These are phyloP conservation scores for Odontophorus gujanensis DNA, from an alignment of 2,113 vertebrate genomes.

Conservation along the genomic window DNA sequence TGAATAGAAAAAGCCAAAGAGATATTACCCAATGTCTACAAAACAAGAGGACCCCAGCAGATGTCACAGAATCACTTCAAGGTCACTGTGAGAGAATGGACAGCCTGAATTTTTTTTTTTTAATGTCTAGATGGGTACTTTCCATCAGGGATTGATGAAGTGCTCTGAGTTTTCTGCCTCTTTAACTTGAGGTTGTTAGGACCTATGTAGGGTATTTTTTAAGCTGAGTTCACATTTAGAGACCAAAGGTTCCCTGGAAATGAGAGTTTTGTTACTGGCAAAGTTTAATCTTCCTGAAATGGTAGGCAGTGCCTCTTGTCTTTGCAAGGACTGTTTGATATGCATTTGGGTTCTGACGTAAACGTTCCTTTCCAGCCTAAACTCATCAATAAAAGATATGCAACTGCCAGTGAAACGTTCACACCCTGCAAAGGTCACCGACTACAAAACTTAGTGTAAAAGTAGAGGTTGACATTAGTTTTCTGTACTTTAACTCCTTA, in stretches of 20 bases:
- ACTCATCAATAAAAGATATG: neutral
- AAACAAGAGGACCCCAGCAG: neutral
- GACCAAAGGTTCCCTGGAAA: neutral
- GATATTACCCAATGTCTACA: neutral
- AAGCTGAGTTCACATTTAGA: neutral
- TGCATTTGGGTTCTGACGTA: neutral
- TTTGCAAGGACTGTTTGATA: neutral
- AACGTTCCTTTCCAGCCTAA: neutral
- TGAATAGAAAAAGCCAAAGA: neutral
- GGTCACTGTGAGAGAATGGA: neutral
- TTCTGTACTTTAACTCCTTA: neutral
- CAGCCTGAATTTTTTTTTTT: neutral
- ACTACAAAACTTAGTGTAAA: neutral
- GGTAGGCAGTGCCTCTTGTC: neutral
- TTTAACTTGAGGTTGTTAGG: neutral
- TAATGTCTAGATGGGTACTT: neutral
- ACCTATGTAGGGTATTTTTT: neutral
- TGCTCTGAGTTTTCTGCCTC: neutral
- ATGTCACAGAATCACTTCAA: neutral
- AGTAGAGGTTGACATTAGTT: neutral
- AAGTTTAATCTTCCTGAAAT: neutral
- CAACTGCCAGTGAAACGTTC: neutral
- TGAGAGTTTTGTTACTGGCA: neutral
- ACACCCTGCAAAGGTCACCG: neutral
- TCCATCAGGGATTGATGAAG: neutral